A percentile compares a stretch with the other conserved stretches of the same genome.
Conservation (phyloP, 2,113 vertebrate genomes). For the Dromas ardeola region DNA sequence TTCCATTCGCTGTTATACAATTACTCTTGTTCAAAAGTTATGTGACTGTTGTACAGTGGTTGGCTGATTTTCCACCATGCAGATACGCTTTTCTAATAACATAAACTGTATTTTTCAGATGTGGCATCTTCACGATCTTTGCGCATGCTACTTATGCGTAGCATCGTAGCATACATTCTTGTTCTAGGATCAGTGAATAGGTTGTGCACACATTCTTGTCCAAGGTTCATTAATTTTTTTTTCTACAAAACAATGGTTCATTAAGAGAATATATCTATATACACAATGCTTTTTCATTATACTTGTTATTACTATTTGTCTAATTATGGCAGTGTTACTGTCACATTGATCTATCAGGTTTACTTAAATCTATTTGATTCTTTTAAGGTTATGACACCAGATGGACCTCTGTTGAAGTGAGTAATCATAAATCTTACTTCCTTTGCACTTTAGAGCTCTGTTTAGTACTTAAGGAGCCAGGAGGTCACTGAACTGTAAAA, state of each 20-base stretch:
- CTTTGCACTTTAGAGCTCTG: not conserved
- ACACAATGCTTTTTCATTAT: not conserved
- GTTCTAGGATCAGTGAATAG: not conserved
- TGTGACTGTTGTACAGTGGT: not conserved
- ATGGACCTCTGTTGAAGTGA: not conserved
- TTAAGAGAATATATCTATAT: not conserved
- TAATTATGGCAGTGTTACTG: not conserved
- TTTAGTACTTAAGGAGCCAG: not conserved
- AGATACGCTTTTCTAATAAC: not conserved
- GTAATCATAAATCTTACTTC: not conserved
- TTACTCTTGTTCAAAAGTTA: not conserved
- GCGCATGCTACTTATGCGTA: not conserved
- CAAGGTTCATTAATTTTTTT: not conserved
- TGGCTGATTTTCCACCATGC: not conserved
- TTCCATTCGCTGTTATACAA: not conserved
- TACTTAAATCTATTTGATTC: not conserved
- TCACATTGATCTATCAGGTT: not conserved
- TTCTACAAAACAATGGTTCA: not conserved
- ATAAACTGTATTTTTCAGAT: not conserved
- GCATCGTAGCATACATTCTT: not conserved
- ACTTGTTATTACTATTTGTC: not conserved
- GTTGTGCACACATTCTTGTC: not conserved
- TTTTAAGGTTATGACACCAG: not conserved
- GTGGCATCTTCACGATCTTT: not conserved
- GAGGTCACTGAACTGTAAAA: not conserved